Base-by-base conservation (phyloP, 2,113 vertebrate genomes). In the Tyto alba region DNA sequence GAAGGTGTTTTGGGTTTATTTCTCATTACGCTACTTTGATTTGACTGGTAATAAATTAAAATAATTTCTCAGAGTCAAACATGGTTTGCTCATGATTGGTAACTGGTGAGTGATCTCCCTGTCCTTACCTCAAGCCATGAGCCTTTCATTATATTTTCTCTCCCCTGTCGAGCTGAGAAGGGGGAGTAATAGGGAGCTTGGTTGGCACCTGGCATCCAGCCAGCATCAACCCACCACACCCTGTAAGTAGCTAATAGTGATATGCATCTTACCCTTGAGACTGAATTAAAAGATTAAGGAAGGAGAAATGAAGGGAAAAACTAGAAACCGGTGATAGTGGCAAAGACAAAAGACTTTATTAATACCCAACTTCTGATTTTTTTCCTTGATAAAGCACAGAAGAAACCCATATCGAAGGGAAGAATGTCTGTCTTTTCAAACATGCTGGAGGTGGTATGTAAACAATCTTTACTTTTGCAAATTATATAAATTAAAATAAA, bases 101-200 rank as follows among this genome's bases (percentile, higher is more conserved):
- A 78, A 47, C 1, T n/a, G 26, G 13, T 56, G 6, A 57, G 23
- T n/a, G 20, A 75, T 19, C 9, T 34, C 19, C 9, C 15, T 45
- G 57, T 64, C n/a, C n/a, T 68, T 55, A 36, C 50, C 29, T 73
- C 2, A 5, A 56, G 4, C 2, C 19, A 52, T 0, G 1, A 7
- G 3, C 16, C 29, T 56, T 56, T 50, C 74, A 8, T 67, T n/a
- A 4, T 3, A 60, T 47, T 32, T 56, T 64, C 43, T 6, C 10
- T 6, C 7, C 9, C 0, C 16, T 67, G 2, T 41, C 36, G 45
- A 56, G 21, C 3, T 57, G 45, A 74, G 19, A 12, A 63, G 11
- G 1, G 4, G 6, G 7, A 73, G 16, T 26, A 27, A 68, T 3
- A 45, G 18, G 40, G 6, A 1, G 36, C 23, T 60, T 25, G 26